Percentiles rank a stretch among this genome's conserved stretches.
Conservation (phyloP, 1,140 invertebrate genomes). For the Penaeus chinensis region DNA sequence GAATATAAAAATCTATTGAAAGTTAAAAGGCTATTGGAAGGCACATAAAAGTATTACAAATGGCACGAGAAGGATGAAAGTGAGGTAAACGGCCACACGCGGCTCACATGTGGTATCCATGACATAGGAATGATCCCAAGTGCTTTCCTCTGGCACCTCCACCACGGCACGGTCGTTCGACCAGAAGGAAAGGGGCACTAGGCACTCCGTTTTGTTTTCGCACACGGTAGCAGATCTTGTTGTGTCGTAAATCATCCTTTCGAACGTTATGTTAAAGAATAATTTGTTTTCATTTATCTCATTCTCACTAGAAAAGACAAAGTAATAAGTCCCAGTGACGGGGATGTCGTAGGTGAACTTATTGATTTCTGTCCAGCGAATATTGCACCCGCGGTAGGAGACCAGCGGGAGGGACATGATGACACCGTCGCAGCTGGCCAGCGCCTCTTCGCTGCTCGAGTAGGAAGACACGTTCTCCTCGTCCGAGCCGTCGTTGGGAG, state of each 20-base stretch:
- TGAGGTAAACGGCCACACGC: conserved; percentile 76
- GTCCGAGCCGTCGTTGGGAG: conserved; percentile 68
- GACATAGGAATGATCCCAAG: conserved; percentile 80
- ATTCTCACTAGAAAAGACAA: conserved; percentile 85
- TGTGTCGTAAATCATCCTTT: conserved; percentile 78
- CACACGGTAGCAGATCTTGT: conserved; percentile 68
- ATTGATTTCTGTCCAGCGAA: conserved; percentile 41
- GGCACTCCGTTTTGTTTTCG: conserved; percentile 75
- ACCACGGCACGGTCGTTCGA: conserved; percentile 74
- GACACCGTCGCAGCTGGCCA: conserved; percentile 79
- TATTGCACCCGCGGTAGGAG: conserved; percentile 70
- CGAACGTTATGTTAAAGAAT: conserved; percentile 75
- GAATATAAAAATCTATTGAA: not conserved
- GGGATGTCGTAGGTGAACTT: conserved; percentile 57
- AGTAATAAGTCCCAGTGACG: conserved; percentile 69
- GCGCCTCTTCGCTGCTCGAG: conserved; percentile 80
- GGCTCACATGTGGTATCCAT: conserved; percentile 81
- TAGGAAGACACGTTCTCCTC: conserved; percentile 85
- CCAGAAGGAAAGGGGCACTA: conserved; percentile 77
- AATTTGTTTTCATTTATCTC: conserved; percentile 71
- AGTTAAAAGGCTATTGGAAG: conserved; percentile 69
- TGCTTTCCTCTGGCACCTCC: conserved; percentile 65
- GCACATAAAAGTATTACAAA: conserved; percentile 79
- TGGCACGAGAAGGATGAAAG: conserved; percentile 78
- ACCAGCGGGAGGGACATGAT: conserved; percentile 78